These are phyloP conservation scores for Regulus satrapa DNA, from an alignment of 2,113 vertebrate species.

Conservation along the genomic window DNA sequence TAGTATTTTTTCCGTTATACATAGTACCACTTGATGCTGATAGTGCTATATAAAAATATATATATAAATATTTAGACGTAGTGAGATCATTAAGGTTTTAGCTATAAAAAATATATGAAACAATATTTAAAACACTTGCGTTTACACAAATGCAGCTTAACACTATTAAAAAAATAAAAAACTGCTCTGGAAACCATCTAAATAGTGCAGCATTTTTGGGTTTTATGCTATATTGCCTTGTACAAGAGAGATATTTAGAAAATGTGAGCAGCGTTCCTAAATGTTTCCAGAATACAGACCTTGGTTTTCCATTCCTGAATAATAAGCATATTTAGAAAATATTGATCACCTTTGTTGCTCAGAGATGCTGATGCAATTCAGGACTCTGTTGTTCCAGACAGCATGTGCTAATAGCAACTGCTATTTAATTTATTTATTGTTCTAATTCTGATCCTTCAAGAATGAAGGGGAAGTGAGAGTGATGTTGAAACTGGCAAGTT, in stretches of 20 bases:
- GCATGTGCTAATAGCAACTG: background rate
- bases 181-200: background rate
- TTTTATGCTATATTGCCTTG: background rate
- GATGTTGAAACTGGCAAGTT: slow-evolving; percentile 45
- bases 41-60: background rate
- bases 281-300: background rate
- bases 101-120: background rate
- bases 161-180: background rate
- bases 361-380: slow-evolving; percentile 6
- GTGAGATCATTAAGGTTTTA: background rate
- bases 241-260: background rate
- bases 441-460: slow-evolving; percentile 41
- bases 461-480: slow-evolving; percentile 31
- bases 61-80: background rate
- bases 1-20: background rate
- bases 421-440: slow-evolving; percentile 40
- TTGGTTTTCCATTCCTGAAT: slow-evolving; percentile 16
- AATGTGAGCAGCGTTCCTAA: background rate
- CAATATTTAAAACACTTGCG: background rate
- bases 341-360: slow-evolving; percentile 16
- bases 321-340: slow-evolving; percentile 22
- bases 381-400: background rate
- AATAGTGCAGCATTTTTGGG: background rate
- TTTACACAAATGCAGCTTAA: background rate
- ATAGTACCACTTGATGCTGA: background rate